Conservation (phyloP, 2,888 invertebrate species). For the Hirtodrosophila trivittata region DNA sequence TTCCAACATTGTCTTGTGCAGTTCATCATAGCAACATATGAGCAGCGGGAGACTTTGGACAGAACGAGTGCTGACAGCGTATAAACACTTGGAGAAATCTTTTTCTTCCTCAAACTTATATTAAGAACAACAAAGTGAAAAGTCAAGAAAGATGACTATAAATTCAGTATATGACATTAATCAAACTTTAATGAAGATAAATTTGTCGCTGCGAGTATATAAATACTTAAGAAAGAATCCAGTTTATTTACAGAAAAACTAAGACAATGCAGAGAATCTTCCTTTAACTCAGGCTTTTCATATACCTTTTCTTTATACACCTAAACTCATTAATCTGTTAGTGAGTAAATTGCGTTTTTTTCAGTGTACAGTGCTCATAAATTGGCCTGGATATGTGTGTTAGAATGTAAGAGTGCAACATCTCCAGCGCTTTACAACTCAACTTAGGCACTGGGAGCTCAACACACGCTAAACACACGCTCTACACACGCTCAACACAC, state of each 20-base stretch:
- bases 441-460: constrained; percentile 43
- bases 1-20: constrained; percentile 79
- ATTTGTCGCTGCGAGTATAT: no score
- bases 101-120: constrained; percentile 5
- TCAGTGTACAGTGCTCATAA: constrained; percentile 30
- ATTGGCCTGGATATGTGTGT: constrained; percentile 33
- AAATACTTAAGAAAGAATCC: no score
- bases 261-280: no score
- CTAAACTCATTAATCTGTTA: no score
- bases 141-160: no score
- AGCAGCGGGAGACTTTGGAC: constrained; percentile 27
- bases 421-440: constrained; percentile 46
- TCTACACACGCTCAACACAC: constrained; percentile 24
- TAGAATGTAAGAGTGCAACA: constrained; percentile 47
- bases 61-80: constrained; percentile 42
- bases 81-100: constrained; percentile 39
- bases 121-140: background rate
- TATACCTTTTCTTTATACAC: no score
- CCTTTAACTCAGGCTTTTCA: no score
- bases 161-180: no score
- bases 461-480: constrained; percentile 38
- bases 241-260: no score
- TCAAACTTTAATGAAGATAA: no score
- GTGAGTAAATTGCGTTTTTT: background rate
- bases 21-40: constrained; percentile 72